Conservation (phyloP, 2,888 invertebrate genomes). For the Pachycephus smyrnensis region DNA sequence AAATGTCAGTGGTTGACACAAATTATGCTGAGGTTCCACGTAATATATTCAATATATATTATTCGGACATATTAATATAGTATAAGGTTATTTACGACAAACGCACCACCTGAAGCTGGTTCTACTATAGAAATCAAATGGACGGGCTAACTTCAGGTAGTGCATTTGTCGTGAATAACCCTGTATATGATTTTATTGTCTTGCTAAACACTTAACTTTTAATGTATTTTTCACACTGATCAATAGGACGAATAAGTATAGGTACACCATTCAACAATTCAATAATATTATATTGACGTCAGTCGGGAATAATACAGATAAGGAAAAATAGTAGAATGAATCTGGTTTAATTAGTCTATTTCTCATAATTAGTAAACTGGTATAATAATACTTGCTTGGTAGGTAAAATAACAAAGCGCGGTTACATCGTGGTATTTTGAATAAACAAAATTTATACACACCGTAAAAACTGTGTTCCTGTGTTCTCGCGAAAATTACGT, state of each 20-base stretch:
- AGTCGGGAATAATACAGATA: neutral
- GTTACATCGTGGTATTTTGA: neutral
- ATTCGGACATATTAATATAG: neutral
- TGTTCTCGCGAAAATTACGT: neutral
- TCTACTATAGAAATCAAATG: neutral
- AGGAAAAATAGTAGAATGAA: neutral
- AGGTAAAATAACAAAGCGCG: neutral
- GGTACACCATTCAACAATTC: neutral
- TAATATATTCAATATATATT: too few relatives aligned
- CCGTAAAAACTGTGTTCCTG: too few relatives aligned
- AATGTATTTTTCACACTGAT: neutral
- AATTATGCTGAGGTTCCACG: too few relatives aligned
- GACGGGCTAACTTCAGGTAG: neutral
- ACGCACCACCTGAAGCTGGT: neutral
- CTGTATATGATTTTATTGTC: neutral
- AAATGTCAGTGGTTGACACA: too few relatives aligned
- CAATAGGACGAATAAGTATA: neutral
- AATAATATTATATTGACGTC: neutral
- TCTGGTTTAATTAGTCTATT: neutral
- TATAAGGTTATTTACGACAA: neutral
- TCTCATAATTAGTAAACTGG: neutral
- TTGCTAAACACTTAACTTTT: neutral
- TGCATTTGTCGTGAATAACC: neutral
- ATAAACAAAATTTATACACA: too few relatives aligned
- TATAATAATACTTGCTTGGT: neutral